Evolutionary conservation across 2,797 vertebrate genomes (phyloP).

Genomic region (Caiman crocodilus): DNA sequence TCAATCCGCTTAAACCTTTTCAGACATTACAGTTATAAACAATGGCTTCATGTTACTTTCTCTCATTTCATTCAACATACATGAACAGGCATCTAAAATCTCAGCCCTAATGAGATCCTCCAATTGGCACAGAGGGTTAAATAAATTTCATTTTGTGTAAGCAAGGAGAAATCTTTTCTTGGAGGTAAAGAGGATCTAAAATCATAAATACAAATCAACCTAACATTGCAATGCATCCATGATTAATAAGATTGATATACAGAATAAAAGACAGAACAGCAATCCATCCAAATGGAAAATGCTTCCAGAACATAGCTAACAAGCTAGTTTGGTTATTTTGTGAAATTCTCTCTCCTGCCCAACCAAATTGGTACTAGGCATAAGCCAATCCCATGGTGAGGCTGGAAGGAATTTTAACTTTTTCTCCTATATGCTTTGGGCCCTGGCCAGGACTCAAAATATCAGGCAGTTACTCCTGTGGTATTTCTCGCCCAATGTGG

Average conservation of each 20-base stretch:
- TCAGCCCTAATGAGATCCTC: background rate
- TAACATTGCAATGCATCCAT: background rate
- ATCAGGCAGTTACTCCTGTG: background rate
- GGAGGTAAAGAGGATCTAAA: background rate
- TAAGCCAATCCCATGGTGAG: background rate
- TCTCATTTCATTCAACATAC: background rate
- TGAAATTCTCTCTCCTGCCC: background rate
- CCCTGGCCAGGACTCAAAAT: background rate
- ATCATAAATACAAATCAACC: background rate
- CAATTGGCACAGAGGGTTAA: background rate
- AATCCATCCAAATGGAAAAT: background rate
- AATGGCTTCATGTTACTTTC: background rate
- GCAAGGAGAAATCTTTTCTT: background rate
- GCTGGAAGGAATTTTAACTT: background rate
- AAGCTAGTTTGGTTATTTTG: rapidly evolving
- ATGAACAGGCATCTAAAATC: background rate
- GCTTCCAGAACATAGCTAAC: background rate
- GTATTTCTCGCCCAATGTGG: background rate
- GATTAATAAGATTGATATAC: background rate
- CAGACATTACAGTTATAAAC: background rate
- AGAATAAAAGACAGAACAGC: rapidly evolving
- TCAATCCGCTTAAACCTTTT: background rate
- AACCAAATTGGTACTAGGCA: background rate
- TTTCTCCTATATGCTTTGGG: background rate
- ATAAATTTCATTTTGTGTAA: background rate